Evolutionary conservation across 2,888 invertebrate species (phyloP).

Genomic region (Linhomoeus sp.): DNA sequence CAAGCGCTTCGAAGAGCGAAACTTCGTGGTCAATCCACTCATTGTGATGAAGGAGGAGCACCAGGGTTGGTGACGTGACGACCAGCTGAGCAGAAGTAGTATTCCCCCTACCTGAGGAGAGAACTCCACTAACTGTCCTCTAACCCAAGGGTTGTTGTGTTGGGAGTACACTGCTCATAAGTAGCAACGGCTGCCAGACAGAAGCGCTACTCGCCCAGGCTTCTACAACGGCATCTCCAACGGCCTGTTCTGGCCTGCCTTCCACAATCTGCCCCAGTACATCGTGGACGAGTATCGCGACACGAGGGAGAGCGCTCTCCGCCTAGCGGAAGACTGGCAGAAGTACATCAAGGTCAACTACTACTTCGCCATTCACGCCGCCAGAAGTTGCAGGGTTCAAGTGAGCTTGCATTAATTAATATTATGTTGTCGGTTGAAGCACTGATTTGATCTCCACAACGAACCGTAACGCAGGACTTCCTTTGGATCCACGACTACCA

Average conservation of each 20-base stretch:
- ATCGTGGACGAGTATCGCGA: slow-evolving; percentile 24
- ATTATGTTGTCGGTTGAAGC: too few relatives aligned
- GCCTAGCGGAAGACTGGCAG: slow-evolving; percentile 20
- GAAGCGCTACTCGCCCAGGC: too few relatives aligned
- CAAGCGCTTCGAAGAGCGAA: slow-evolving; percentile 3
- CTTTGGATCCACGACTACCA: slow-evolving; percentile 90
- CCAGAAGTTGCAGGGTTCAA: slow-evolving; percentile 22
- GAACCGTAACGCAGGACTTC: slow-evolving; percentile 40
- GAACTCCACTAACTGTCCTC: too few relatives aligned
- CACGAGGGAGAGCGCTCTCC: slow-evolving; percentile 12
- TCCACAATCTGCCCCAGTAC: slow-evolving; percentile 27
- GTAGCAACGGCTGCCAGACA: too few relatives aligned
- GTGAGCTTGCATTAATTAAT: too few relatives aligned
- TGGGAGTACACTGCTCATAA: too few relatives aligned
- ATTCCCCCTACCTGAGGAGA: too few relatives aligned
- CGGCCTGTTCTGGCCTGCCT: slow-evolving; percentile 26
- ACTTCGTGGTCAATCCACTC: slow-evolving; percentile 6
- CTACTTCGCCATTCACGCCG: slow-evolving; percentile 26
- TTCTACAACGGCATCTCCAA: slow-evolving; percentile 9
- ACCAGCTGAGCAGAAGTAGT: too few relatives aligned
- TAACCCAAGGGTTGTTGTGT: too few relatives aligned
- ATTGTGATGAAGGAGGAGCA: slow-evolving; percentile 5
- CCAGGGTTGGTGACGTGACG: too few relatives aligned
- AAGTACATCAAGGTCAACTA: slow-evolving; percentile 25
- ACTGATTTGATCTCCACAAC: too few relatives aligned